Evolutionary conservation across 2,888 invertebrate genomes (phyloP), one percentile per base, ranked within the genome.

Genomic region (Oscheius sp.): DNA sequence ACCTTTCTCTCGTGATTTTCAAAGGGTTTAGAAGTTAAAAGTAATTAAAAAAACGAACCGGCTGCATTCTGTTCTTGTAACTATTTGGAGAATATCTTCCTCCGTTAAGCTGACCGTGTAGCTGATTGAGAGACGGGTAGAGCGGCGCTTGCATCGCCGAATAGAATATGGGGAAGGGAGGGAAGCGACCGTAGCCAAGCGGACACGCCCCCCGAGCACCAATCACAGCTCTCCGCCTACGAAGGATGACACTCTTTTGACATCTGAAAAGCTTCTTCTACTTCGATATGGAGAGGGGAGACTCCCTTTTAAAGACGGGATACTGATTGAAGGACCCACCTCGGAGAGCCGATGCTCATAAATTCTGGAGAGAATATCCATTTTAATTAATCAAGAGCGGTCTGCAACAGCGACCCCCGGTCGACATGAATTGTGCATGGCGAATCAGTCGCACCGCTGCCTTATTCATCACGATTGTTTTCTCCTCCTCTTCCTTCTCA

Each of bases 61-160:
- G 57, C 32, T 67, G 67, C 67, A 67, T 67, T 47, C 67, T 26
- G 17, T 67, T 57, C 59, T 67, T 67, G 38, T 67, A 67, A 14
- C 59, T 59, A 22, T 67, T 67, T 12, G 67, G 67, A 22, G 44
- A 41, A 26, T 67, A 67, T 12, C 67, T 32, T 32, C 67, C 67
- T 17, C 67, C 59, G 17, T 47, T 47, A 20, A 67, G 47, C 28
- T 67, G 67, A 17, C 67, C 67, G n/a, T 67, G 67, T n/a, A 67
- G 59, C 41, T 32, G 33, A 47, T 67, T 67, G n/a, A 67, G 59
- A n/a, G 67, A 67, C 36, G 67, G 67, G 38, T 67, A 67, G 47
- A 67, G 59, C 45, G 67, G 67, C 38, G 67, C 59, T 44, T 67
- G 67, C 67, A 67, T 67, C 59, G 59, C 41, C 59, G 54, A 54